phyloP scores from a whole-genome alignment of 2,888 invertebrate genomes.

The Euplexia lucipara region DNA sequence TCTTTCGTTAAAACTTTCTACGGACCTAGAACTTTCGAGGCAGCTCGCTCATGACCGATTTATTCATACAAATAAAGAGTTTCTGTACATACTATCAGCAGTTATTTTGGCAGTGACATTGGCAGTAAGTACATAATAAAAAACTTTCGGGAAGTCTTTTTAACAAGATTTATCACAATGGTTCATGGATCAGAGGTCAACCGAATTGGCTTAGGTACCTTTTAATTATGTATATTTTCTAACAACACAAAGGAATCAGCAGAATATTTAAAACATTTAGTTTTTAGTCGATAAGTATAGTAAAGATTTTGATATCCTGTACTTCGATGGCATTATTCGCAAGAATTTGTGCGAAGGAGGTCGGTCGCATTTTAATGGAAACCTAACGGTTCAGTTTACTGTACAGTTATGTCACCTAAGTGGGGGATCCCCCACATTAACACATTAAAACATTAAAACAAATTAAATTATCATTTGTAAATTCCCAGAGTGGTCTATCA shows the following conservation, averaged over 20 bases:
- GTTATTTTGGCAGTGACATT: not conserved
- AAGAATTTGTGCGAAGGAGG: conserved; percentile 19
- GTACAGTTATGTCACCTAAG: too few relatives aligned
- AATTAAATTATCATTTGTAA: too few relatives aligned
- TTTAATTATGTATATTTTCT: not conserved
- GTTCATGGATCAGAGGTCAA: not conserved
- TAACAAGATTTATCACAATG: not conserved
- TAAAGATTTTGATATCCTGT: too few relatives aligned
- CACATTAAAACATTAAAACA: too few relatives aligned
- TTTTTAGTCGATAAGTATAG: too few relatives aligned
- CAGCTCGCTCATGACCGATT: not conserved
- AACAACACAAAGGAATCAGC: not conserved
- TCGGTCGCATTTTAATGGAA: not conserved
- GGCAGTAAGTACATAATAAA: too few relatives aligned
- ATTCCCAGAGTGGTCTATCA: too few relatives aligned
- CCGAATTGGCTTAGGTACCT: not conserved
- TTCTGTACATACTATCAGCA: not conserved
- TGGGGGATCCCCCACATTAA: conserved; percentile 14
- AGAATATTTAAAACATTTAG: too few relatives aligned
- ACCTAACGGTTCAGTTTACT: conserved; percentile 17
- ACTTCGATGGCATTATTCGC: too few relatives aligned
- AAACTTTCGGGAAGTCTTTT: not conserved
- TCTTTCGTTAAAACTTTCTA: not conserved
- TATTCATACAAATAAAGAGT: not conserved
- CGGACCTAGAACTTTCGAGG: not conserved